These are phyloP conservation scores for Siniperca obscura DNA, from an alignment of 2,797 vertebrate genomes.

Conservation along the genomic window DNA sequence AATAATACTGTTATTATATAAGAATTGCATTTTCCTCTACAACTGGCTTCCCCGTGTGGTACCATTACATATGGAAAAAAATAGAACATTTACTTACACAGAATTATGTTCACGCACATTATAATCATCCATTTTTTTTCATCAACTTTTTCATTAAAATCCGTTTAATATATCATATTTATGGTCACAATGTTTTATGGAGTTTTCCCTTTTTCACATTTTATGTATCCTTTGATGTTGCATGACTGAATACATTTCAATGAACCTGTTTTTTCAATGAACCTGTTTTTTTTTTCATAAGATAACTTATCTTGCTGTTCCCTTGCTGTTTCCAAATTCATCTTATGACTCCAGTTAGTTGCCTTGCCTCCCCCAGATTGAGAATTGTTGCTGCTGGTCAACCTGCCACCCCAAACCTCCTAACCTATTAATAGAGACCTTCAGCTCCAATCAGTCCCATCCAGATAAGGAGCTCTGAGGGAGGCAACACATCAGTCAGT, in stretches of 20 bases:
- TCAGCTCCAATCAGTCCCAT: constrained; percentile 33
- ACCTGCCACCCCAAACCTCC: background rate
- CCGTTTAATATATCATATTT: background rate
- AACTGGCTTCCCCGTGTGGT: background rate
- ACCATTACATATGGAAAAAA: background rate
- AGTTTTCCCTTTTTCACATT: background rate
- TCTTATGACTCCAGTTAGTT: background rate
- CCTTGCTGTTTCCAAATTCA: background rate
- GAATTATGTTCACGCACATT: background rate
- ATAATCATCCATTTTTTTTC: background rate
- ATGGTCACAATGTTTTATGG: background rate
- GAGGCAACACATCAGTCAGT: constrained; percentile 30
- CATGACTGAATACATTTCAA: background rate
- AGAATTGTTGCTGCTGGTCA: background rate
- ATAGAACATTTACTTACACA: background rate
- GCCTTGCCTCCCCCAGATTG: background rate
- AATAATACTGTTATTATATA: no score
- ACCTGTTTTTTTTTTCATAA: background rate
- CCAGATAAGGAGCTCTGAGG: constrained; percentile 37
- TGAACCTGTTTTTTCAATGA: no score
- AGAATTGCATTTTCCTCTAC: no score
- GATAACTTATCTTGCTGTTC: background rate
- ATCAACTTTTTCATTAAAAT: background rate
- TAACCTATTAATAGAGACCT: constrained; percentile 49
- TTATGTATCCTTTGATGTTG: background rate